These are phyloP conservation scores for Ditula angustiorana DNA, from an alignment of 2,888 invertebrate genomes.

Conservation along the genomic window DNA sequence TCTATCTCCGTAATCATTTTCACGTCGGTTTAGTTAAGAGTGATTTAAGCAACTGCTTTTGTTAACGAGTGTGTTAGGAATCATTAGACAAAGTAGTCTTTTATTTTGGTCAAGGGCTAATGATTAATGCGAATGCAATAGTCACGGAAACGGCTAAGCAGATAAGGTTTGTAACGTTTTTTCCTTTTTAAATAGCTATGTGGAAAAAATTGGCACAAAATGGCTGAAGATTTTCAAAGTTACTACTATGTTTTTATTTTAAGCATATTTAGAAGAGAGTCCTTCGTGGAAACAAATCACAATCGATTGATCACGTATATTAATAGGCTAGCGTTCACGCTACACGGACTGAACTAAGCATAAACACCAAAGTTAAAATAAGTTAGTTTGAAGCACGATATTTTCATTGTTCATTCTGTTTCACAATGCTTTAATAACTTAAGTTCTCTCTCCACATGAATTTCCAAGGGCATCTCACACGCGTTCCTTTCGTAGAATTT, in stretches of 20 bases:
- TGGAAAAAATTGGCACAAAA: neutral
- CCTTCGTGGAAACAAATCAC: conserved; percentile 21
- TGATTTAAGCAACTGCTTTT: conserved; percentile 41
- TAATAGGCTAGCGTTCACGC: conserved; percentile 2
- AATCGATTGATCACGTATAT: conserved; percentile 25
- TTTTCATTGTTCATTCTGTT: neutral
- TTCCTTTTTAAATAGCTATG: neutral
- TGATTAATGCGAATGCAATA: conserved; percentile 29
- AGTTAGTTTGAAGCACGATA: neutral
- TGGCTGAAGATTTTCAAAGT: neutral
- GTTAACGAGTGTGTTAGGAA: conserved; percentile 3
- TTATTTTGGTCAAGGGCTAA: conserved; percentile 35
- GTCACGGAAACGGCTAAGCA: conserved; percentile 9
- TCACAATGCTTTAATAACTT: neutral
- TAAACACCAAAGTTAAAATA: too few relatives aligned
- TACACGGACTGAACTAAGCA: neutral
- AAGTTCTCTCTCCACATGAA: neutral
- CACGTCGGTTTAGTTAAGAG: conserved; percentile 32
- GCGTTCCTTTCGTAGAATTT: conserved; percentile 7
- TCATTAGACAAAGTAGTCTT: conserved; percentile 24
- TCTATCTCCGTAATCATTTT: conserved; percentile 64
- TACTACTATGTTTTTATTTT: too few relatives aligned
- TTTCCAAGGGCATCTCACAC: conserved; percentile 1
- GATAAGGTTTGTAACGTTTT: conserved; percentile 7
- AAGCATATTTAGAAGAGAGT: neutral